A percentile compares a stretch with the other conserved stretches of the same genome.
phyloP scores from a whole-genome alignment of 2,797 vertebrate species.

The Euphonia xanthogaster region DNA sequence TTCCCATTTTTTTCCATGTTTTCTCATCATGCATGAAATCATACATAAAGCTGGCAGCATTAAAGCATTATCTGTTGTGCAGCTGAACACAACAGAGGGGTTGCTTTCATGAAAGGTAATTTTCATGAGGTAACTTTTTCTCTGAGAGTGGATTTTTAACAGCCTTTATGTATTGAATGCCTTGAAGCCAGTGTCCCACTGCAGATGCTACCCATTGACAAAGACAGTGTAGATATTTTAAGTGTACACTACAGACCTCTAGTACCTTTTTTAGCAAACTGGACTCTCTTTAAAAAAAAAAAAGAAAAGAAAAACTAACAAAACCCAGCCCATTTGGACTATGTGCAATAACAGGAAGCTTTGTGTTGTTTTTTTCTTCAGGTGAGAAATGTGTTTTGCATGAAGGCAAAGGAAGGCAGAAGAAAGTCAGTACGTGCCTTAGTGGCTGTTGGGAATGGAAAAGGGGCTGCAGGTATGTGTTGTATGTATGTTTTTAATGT shows the following conservation, averaged over 20 bases:
- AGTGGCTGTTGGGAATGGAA: constrained; percentile 91
- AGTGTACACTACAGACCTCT: neutral
- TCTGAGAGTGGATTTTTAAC: neutral
- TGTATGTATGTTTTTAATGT: neutral
- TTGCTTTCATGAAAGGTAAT: neutral
- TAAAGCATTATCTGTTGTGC: neutral
- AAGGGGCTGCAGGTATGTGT: constrained; percentile 86
- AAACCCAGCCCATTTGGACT: neutral
- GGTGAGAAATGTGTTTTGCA: constrained; percentile 93
- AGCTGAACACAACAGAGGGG: neutral
- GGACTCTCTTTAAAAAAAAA: rapidly evolving
- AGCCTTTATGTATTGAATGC: neutral
- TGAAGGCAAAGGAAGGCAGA: constrained; percentile 95
- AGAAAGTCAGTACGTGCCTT: constrained; percentile 87
- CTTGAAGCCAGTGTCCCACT: neutral
- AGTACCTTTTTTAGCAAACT: neutral
- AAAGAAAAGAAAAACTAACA: rapidly evolving
- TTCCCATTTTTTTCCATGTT: neutral
- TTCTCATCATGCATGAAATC: neutral
- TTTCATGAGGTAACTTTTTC: neutral
- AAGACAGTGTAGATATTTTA: neutral
- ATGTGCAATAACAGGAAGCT: neutral
- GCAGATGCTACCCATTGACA: neutral
- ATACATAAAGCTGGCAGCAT: neutral
- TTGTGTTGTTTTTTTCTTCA: constrained; percentile 52